A percentile compares a stretch with the other conserved stretches of the same genome.
Evolutionary conservation across 2,797 vertebrate genomes (phyloP).

Genomic region (Epinephelus malabaricus): DNA sequence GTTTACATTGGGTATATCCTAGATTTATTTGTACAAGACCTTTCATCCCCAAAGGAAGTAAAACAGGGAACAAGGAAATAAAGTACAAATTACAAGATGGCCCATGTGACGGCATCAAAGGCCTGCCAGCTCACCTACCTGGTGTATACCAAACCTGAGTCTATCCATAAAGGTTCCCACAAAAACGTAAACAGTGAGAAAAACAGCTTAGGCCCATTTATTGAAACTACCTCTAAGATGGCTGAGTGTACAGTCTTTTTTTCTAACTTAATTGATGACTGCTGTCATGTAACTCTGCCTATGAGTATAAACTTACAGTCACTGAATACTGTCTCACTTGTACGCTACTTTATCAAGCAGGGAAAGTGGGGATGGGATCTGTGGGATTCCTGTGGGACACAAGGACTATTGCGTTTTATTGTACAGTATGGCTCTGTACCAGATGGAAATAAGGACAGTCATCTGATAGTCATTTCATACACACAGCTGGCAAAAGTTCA

Average conservation of each 20-base stretch:
- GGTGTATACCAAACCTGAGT: neutral
- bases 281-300: neutral
- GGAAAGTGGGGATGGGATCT: neutral
- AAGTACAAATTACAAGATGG: slow-evolving; percentile 2
- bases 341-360: slow-evolving; percentile 3
- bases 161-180: neutral
- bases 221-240: neutral
- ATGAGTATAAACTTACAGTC: neutral
- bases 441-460: slow-evolving; percentile 9
- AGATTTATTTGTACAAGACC: slow-evolving; percentile 10
- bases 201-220: too few species aligned
- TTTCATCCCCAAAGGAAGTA: neutral
- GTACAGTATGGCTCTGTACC: neutral
- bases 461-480: slow-evolving; percentile 6
- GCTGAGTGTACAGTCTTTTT: neutral
- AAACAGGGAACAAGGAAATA: slow-evolving; percentile 22
- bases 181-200: neutral
- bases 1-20: neutral
- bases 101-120: neutral
- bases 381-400: neutral
- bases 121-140: too few species aligned
- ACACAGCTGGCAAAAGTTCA: neutral
- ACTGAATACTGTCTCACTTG: neutral
- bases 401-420: neutral
- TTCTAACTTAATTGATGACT: neutral